Conservation (phyloP, 2,797 vertebrate genomes). For the Protosalanx chinensis region DNA sequence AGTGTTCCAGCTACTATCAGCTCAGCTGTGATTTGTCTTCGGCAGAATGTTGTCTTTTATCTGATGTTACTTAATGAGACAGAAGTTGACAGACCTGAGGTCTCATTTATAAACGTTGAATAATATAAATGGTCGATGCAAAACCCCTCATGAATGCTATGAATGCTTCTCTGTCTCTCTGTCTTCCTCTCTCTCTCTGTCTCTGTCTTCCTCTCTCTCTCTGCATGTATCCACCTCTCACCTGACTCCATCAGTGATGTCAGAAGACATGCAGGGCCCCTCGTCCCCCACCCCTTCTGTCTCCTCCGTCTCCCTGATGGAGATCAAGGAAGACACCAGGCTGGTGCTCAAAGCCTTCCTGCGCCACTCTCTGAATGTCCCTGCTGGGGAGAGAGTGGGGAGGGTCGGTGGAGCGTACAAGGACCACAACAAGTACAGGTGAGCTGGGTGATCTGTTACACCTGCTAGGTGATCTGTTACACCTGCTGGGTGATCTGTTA, state of each 20-base stretch:
- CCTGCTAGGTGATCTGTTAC: no score
- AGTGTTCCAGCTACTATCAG: no score
- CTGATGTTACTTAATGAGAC: no score
- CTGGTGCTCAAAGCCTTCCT: constrained; percentile 81
- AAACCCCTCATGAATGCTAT: no score
- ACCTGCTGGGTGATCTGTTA: no score
- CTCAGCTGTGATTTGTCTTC: no score
- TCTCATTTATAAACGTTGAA: no score
- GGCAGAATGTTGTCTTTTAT: no score
- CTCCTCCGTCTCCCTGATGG: constrained; percentile 62
- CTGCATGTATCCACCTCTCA: not conserved
- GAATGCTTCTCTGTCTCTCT: no score
- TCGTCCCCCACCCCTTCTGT: constrained; percentile 56
- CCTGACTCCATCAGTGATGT: constrained; percentile 49
- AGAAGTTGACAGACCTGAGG: no score
- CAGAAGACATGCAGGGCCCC: constrained; percentile 29
- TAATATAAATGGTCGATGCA: no score
- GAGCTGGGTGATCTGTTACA: not conserved
- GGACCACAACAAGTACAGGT: constrained; percentile 74
- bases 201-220: not conserved
- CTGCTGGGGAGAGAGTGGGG: constrained; percentile 58
- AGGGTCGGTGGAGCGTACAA: constrained; percentile 72
- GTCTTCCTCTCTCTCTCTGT: no score
- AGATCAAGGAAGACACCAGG: constrained; percentile 75
- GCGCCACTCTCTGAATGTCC: constrained; percentile 46